These are phyloP conservation scores for Tauraco hartlaubi DNA, from an alignment of 2,797 vertebrate genomes.

Conservation along the genomic window DNA sequence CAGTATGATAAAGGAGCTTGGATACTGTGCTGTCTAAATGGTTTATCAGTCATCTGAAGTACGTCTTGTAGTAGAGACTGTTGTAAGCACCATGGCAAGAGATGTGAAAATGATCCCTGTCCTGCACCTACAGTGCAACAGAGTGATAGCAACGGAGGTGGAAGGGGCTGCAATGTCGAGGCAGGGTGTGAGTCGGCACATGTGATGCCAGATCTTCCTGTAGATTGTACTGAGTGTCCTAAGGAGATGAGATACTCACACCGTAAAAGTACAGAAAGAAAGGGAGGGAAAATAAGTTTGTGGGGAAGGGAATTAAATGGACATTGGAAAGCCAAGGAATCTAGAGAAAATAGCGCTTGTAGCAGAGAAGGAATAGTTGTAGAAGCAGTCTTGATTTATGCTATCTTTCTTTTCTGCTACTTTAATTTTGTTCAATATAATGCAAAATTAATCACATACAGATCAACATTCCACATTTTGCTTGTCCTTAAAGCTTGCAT, in stretches of 20 bases:
- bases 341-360: neutral
- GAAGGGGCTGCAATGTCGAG: neutral
- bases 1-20: neutral
- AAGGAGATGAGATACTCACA: neutral
- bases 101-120: neutral
- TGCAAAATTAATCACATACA: neutral
- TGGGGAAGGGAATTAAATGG: neutral
- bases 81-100: neutral
- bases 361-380: neutral
- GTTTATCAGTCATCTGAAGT: neutral
- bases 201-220: neutral
- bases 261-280: neutral
- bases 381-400: neutral
- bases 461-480: neutral
- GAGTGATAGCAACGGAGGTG: neutral
- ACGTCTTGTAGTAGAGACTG: neutral
- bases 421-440: neutral
- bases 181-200: neutral
- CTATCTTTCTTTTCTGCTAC: neutral
- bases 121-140: rapidly evolving
- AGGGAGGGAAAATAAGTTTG: neutral
- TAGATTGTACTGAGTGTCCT: neutral
- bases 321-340: neutral
- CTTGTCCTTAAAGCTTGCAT: neutral
- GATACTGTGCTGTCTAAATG: neutral